Base-by-base conservation (phyloP, 2,888 invertebrate species). In the Temnothorax ravouxi region DNA sequence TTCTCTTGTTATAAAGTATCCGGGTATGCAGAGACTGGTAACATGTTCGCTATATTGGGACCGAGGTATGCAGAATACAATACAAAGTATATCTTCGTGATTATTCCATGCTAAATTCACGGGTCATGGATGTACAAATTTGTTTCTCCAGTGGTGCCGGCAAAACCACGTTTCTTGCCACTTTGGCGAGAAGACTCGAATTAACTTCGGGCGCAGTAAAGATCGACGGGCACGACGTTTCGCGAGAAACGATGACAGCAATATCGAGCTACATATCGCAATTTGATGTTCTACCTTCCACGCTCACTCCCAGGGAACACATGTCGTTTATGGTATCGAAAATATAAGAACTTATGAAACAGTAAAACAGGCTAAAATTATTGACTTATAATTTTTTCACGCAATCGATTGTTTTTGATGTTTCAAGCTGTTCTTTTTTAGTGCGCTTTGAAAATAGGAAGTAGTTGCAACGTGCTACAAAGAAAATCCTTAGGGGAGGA, bases 231-330 rank as follows among this genome's bases (percentile, higher is more conserved):
- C 95, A 96, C 52, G 92, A 91, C 0, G 95, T 96, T 72, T 94
- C 95, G n/a, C 93, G 95, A 54, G 95, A 95, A 80, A 94, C 95
- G 0, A 95, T 95, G 93, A 95, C 96, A 91, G 95, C 96, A 88
- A 95, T 95, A 71, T 95, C 95, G 87, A 96, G 94, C 80, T 96
- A 97, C 67, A 96, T 97, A 1, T 97, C 97, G 8, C 97, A 97
- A 91, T 96, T 96, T 81, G 97, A 97, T 91, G 95, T 96, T 29
- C 96, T 97, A 89, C 95, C 97, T 89, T 96, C 96, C 5, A 95
- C 95, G 0, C 94, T 97, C 56, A 97, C 96, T 21, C 96, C 97
- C n/a, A 94, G 95, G 88, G 97, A 97, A 92, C 97, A 97, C 93
- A 95, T 97, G 87, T 93, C 95, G 76, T 97, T 97, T 93, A 96